Base-by-base conservation (phyloP, 2,888 invertebrate species). In the Habroteleia sp. region DNA sequence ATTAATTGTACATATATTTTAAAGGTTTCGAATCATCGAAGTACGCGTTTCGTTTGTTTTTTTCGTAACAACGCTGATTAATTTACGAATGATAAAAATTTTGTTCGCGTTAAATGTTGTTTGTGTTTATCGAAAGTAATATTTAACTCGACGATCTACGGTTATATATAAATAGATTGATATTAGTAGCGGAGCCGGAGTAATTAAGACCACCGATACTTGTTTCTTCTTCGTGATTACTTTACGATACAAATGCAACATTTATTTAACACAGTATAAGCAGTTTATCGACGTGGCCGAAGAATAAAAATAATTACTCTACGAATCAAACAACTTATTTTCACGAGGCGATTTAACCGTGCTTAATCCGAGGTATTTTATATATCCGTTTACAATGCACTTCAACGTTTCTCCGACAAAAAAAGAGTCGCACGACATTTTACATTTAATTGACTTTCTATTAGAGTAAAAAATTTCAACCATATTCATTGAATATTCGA, bases 361-460 rank as follows among this genome's bases (percentile, higher is more conserved):
- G 2, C 39, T 0, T 16, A 39, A n/a, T n/a, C 17, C 27, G 16
- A 37, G 3, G 14, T 11, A 37, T 23, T 52, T 37, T 17, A 33
- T 48, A 20, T 11, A 20, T 17, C 8, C 46, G 31, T 10, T 29
- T 46, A 46, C 46, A 16, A 29, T 29, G 31, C 44, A 31, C 14
- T 27, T 20, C 0, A 14, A 10, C 11, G 33, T 14, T 8, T 16
- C 11, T 39, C 16, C 39, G 25, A 1, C 3, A 35, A 16, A 33
- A 27, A 33, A 23, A 35, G 35, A 14, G 10, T 5, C n/a, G 8
- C 44, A 3, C 4, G 16, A 29, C 8, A 44, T 42, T 52, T 60
- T 69, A 35, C 68, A 60, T 60, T 29, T 52, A 58, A 69, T 69
- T 69, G 50, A 50, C 41, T 69, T 69, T 69, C 46, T 60, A 44